Evolutionary conservation across 37 sponge, comb jelly and placozoan species (phyloP).

Genomic region (Haliclona indistincta): DNA sequence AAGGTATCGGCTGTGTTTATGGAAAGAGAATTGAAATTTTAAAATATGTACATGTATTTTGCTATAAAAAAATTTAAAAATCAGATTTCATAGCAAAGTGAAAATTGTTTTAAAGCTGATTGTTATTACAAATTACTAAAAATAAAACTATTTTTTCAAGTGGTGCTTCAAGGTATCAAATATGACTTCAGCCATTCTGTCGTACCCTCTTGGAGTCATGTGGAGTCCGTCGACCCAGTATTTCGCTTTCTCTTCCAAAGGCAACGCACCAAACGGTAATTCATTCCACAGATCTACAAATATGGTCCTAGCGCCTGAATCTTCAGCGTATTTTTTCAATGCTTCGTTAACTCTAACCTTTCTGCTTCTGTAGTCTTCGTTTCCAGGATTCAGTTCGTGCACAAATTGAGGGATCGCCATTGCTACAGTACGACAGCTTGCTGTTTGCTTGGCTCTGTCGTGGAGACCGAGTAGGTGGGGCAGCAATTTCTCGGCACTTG

Average conservation of each 20-base stretch:
- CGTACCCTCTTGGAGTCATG: slow-evolving; percentile 35
- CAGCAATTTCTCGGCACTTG: slow-evolving; percentile 3
- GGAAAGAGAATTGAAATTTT: too few relatives aligned
- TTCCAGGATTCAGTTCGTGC: slow-evolving; percentile 6
- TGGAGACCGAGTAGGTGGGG: slow-evolving; percentile 15
- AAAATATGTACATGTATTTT: too few relatives aligned
- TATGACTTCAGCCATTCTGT: slow-evolving; percentile 29
- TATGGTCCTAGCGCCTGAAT: slow-evolving; percentile 5
- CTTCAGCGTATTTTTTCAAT: slow-evolving; percentile 21
- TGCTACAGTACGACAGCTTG: slow-evolving; percentile 3
- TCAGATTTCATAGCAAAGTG: too few relatives aligned
- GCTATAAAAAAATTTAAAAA: too few relatives aligned
- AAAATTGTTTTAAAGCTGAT: too few relatives aligned
- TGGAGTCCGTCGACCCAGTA: slow-evolving; percentile 35
- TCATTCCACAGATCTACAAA: slow-evolving; percentile 42
- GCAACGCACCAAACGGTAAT: slow-evolving; percentile 3
- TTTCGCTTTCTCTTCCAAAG: neutral
- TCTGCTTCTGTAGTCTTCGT: neutral
- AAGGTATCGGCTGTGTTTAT: too few relatives aligned
- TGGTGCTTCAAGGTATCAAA: slow-evolving; percentile 20
- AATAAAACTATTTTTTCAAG: too few relatives aligned
- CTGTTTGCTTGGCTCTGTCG: slow-evolving; percentile 26
- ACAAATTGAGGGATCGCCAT: slow-evolving; percentile 28
- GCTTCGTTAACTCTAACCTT: slow-evolving; percentile 14
- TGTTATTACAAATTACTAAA: too few relatives aligned